Base-by-base conservation (phyloP, 2,113 vertebrate species). In the Lethenteron reissneri region DNA sequence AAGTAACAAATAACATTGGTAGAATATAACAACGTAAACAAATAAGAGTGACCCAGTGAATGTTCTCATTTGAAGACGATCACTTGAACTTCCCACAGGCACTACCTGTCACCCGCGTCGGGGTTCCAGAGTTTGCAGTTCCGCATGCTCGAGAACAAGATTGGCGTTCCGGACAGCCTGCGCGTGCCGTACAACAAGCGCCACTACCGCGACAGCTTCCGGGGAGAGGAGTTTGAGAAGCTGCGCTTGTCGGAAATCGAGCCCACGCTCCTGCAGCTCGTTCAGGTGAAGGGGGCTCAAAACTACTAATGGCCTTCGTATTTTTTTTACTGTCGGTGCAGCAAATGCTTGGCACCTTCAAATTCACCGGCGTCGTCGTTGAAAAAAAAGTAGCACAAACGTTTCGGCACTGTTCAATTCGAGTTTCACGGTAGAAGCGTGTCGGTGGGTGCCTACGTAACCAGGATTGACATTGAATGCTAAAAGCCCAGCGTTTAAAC, bases 41-140 rank as follows among this genome's bases (percentile, higher is more conserved):
- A 41, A 41, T 41, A 41, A 41, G 41, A 41, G 41, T 7, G 41
- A 41, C 41, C 41, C 41, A 41, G 41, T 41, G 41, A 41, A 41
- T 41, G 41, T 41, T 41, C 41, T 7, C 41, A 41, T 41, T 41
- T 41, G 41, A 41, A 41, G 41, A 41, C 41, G 41, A 41, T 41
- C 41, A 41, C 41, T 41, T 41, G 41, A 5, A 41, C 41, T 78
- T 76, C 71, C 58, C 57, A 72, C 74, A 96, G 94, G 77, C 87
- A 92, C 59, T 84, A 95, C 76, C 78, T 97, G 71, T 76, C 83
- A 62, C 83, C 88, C 12, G 92, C 92, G 11, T 97, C 94, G 2
- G 94, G 94, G 70, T 97, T 96, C 76, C 92, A 97, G 77, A 97
- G 92, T 71, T 79, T 97, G 71, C 94, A 97, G 75, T 97, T 97